Conservation (phyloP, 2,113 vertebrate genomes). For the Balaeniceps rex region DNA sequence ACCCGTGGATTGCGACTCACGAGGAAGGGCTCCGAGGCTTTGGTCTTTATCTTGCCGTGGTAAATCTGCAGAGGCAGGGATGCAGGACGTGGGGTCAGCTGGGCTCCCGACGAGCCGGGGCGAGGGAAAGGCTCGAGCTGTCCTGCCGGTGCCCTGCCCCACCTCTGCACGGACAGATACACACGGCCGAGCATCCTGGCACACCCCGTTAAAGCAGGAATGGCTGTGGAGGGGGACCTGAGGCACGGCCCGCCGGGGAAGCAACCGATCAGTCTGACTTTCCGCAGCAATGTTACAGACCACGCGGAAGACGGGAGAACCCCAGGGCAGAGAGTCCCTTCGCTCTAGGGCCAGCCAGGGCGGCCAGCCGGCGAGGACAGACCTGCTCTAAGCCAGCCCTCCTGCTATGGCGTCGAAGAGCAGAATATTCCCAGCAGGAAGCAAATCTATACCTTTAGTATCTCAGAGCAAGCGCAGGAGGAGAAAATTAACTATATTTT, state of each 20-base stretch:
- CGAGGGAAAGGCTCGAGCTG: not conserved
- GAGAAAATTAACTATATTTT: not conserved
- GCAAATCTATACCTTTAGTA: not conserved
- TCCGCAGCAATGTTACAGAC: not conserved
- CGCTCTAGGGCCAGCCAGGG: not conserved
- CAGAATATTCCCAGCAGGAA: not conserved
- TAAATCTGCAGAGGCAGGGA: constrained; percentile 30
- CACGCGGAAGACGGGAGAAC: not conserved
- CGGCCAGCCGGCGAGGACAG: not conserved
- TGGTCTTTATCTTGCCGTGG: constrained; percentile 6
- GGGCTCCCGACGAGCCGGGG: not conserved
- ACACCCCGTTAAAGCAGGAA: not conserved
- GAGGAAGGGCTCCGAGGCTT: not conserved
- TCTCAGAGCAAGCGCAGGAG: not conserved
- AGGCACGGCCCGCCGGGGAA: not conserved
- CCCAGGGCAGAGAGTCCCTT: not conserved
- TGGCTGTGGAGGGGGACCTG: rapidly evolving
- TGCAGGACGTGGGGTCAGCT: not conserved
- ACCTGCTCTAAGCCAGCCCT: not conserved
- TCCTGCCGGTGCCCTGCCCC: not conserved
- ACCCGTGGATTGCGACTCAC: constrained; percentile 68
- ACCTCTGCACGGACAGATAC: not conserved
- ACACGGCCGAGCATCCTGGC: rapidly evolving
- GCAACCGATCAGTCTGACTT: not conserved
- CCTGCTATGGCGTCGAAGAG: not conserved